Conservation (phyloP, 1,140 invertebrate species). For the Brachionus rubens region DNA sequence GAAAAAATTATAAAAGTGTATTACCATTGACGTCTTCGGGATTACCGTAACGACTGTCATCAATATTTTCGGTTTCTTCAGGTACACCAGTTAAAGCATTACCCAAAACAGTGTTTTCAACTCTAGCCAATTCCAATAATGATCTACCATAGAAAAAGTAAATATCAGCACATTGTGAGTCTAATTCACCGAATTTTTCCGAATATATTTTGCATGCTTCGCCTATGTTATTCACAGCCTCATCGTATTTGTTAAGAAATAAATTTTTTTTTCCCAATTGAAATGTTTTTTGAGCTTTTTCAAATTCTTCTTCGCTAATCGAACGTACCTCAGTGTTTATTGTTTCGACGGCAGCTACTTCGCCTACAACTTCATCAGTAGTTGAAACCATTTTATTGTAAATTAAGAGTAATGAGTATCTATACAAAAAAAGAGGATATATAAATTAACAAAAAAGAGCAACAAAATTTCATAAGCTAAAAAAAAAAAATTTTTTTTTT, state of each 20-base stretch:
- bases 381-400: conserved; percentile 44
- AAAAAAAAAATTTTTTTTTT: not conserved
- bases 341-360: not conserved
- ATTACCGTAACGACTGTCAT: conserved; percentile 45
- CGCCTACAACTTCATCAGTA: conserved; percentile 27
- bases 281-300: conserved; percentile 45
- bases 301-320: conserved; percentile 43
- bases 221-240: conserved; percentile 32
- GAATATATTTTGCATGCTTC: conserved; percentile 55
- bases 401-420: not conserved
- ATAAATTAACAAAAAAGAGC: not conserved
- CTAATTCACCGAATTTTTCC: conserved; percentile 70
- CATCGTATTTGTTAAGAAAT: conserved; percentile 41
- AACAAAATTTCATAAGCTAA: not conserved
- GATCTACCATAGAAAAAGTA: conserved; percentile 77
- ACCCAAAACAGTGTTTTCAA: conserved; percentile 75
- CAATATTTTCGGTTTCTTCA: conserved; percentile 45
- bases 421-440: not conserved
- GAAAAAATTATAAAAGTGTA: too few species aligned
- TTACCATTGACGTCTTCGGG: conserved; percentile 31
- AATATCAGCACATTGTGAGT: conserved; percentile 75
- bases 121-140: conserved; percentile 73
- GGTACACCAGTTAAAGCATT: conserved; percentile 68
- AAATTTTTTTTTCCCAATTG: conserved; percentile 40
- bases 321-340: not conserved